phyloP scores from a whole-genome alignment of 2,797 vertebrate genomes.

The Notolabrus celidotus region DNA sequence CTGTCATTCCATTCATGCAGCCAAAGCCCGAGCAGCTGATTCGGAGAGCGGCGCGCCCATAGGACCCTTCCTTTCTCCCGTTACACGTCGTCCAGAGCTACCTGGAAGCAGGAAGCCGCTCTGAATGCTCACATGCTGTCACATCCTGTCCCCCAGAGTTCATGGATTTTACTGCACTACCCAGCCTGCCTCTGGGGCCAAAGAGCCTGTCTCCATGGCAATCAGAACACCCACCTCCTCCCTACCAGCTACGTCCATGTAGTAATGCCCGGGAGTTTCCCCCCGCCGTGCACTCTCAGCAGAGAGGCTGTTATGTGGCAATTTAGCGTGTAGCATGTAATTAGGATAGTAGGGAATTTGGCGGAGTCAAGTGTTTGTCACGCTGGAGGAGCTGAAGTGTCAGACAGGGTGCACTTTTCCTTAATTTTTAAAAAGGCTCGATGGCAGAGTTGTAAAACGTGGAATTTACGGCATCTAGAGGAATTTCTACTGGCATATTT shows the following conservation, averaged over 20 bases:
- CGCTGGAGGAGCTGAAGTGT: slow-evolving; percentile 30
- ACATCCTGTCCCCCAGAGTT: slow-evolving; percentile 51
- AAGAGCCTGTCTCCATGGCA: slow-evolving; percentile 20
- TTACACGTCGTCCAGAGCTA: slow-evolving; percentile 19
- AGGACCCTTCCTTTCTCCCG: slow-evolving; percentile 17
- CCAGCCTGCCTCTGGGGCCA: slow-evolving; percentile 20
- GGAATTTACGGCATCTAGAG: slow-evolving; percentile 36
- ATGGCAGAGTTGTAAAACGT: slow-evolving; percentile 9
- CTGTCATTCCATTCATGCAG: slow-evolving; percentile 74
- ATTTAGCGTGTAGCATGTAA: slow-evolving; percentile 65
- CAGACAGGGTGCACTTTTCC: slow-evolving; percentile 17
- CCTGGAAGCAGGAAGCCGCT: slow-evolving; percentile 53
- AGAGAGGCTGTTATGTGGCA: slow-evolving; percentile 63
- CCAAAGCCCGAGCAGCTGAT: slow-evolving; percentile 57
- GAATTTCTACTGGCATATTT: slow-evolving; percentile 26
- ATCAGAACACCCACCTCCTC: slow-evolving; percentile 25
- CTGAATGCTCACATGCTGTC: slow-evolving; percentile 56
- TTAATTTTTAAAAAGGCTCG: neutral
- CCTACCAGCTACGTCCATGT: slow-evolving; percentile 27
- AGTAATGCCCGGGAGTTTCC: slow-evolving; percentile 66
- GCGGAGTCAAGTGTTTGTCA: slow-evolving; percentile 39
- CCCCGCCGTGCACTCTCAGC: slow-evolving; percentile 50
- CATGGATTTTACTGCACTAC: slow-evolving; percentile 3
- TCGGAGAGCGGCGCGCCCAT: slow-evolving; percentile 29
- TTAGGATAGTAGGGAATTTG: slow-evolving; percentile 68